These are phyloP conservation scores for Tetramorium parvispinum DNA, from an alignment of 1,140 invertebrate genomes.

Conservation along the genomic window DNA sequence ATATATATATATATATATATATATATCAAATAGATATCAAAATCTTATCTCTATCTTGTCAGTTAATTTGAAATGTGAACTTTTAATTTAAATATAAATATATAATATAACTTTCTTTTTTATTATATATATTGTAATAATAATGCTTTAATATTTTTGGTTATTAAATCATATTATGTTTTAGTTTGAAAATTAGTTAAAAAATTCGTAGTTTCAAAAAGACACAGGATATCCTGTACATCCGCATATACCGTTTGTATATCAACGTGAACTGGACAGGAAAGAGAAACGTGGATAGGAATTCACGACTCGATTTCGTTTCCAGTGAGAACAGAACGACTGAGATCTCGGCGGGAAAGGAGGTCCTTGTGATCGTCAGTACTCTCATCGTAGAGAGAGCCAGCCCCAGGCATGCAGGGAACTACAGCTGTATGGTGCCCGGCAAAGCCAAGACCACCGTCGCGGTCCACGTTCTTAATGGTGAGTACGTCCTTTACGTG, in stretches of 20 bases:
- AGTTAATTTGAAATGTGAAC: no score
- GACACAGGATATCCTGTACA: not conserved
- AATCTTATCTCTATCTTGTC: no score
- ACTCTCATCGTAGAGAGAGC: conserved; percentile 87
- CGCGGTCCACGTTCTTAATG: conserved; percentile 86
- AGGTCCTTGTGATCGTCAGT: conserved; percentile 86
- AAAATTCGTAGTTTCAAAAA: not conserved
- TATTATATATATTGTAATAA: no score
- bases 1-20: no score
- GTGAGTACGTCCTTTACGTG: conserved; percentile 77
- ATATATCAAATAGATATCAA: no score
- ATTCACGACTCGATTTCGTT: conserved; percentile 34
- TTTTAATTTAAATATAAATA: no score
- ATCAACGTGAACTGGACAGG: conserved; percentile 24
- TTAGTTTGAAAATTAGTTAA: not conserved
- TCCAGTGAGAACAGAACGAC: conserved; percentile 86
- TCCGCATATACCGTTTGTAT: not conserved
- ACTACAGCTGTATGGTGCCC: conserved; percentile 87
- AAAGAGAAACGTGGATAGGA: not conserved
- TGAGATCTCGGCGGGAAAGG: conserved; percentile 83
- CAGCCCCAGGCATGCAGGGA: conserved; percentile 86
- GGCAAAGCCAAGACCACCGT: conserved; percentile 84
- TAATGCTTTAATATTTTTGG: no score
- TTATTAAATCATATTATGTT: no score
- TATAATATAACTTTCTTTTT: no score